Conservation (phyloP, 37 sponge, comb jelly and placozoan genomes). For the Theonella swinhoei region DNA sequence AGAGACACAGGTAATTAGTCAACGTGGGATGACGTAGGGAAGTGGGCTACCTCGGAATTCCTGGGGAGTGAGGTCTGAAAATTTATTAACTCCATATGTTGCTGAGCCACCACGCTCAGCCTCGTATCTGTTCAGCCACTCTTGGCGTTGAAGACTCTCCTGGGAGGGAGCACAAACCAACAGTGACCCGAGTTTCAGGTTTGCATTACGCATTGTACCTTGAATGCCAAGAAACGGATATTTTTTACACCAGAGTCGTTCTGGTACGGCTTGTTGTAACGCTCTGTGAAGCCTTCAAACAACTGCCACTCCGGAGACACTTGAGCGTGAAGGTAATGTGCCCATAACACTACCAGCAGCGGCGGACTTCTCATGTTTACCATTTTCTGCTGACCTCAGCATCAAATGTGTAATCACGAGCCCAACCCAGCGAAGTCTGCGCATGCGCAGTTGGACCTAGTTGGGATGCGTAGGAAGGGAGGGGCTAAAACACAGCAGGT, state of each 20-base stretch:
- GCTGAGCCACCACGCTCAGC: slow-evolving; percentile 42
- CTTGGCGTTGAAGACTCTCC: slow-evolving; percentile 65
- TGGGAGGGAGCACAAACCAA: neutral
- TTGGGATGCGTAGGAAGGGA: too few relatives aligned
- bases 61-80: slow-evolving; percentile 82
- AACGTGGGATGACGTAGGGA: too few relatives aligned
- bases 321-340: neutral
- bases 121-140: slow-evolving; percentile 58
- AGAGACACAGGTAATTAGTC: neutral
- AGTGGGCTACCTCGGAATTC: slow-evolving; percentile 67
- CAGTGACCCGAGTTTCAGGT: neutral
- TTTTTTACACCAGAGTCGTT: slow-evolving; percentile 15
- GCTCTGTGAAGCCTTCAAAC: slow-evolving; percentile 33
- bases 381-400: too few relatives aligned
- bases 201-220: slow-evolving; percentile 24
- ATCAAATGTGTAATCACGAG: too few relatives aligned
- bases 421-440: too few relatives aligned
- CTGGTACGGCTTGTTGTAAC: slow-evolving; percentile 42
- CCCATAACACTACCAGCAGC: too few relatives aligned
- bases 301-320: slow-evolving; percentile 39
- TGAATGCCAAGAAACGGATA: slow-evolving; percentile 46
- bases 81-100: slow-evolving; percentile 78
- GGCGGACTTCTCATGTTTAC: too few relatives aligned
- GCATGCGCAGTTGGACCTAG: too few relatives aligned
- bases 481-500: too few relatives aligned